Base-by-base conservation (phyloP, 2,113 vertebrate genomes). In the Theristicus caerulescens region DNA sequence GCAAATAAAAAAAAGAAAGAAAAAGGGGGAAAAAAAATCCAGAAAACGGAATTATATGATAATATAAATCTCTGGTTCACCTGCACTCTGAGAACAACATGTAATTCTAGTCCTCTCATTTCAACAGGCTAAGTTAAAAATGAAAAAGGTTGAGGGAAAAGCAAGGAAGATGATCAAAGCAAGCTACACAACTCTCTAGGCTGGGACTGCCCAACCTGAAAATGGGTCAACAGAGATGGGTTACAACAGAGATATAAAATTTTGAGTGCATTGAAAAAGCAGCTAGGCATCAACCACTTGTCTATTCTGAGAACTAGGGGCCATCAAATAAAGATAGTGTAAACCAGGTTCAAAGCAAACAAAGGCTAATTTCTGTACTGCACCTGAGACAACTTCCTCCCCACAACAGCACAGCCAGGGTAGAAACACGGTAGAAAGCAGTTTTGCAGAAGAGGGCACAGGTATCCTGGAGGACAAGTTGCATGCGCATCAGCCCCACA, bases 291-390 rank as follows among this genome's bases (percentile, higher is more conserved):
- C 64, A 86, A 36, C 1, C 2, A 18, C 10, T 61, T 31, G 16
- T 51, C 42, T 57, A 16, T 64, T 57, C 49, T 44, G 20, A 91
- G 10, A 93, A 86, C 7, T 8, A 47, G 3, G 2, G 16, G 3
- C 16, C 13, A 76, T 26, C 29, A 86, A 79, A 76, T 21, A 88
- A 62, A 81, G 18, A 52, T 1, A 31, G 16, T 6, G 16, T 19
- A 73, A 94, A 79, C 0, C 4, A 62, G 11, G 17, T 73, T 70
- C 51, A 73, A 44, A 87, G 64, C 13, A 81, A 91, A 91, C 5
- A 51, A 58, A 72, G 7, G 7, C 1, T 38, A 8, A 0, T 2
- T 14, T 36, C 29, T 72, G 16, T 58, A 32, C 27, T 59, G 18
- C 34, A 49, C 9, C 6, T 58, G n/a, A 19, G 49, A 70, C n/a